phyloP scores from a whole-genome alignment of 2,888 invertebrate species.

The Stratiomys singularior region DNA sequence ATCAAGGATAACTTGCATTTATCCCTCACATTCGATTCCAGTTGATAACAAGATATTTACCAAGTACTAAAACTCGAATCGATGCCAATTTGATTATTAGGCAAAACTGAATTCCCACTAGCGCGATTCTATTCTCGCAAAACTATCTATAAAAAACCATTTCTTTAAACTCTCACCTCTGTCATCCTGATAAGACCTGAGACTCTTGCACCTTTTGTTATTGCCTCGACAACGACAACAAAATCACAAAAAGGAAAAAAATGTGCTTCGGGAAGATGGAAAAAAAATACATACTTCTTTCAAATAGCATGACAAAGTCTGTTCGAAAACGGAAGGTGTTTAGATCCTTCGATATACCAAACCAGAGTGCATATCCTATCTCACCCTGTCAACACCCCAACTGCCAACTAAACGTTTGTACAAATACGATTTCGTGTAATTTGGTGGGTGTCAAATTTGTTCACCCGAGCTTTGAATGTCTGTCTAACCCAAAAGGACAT shows the following conservation, averaged over 20 bases:
- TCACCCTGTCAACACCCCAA: neutral
- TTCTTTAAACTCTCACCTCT: conserved; percentile 38
- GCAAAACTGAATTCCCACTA: conserved; percentile 33
- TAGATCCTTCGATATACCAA: conserved; percentile 1
- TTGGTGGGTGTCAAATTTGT: conserved; percentile 44
- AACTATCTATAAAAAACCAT: conserved; percentile 12
- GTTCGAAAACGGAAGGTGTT: conserved; percentile 34
- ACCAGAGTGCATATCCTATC: neutral
- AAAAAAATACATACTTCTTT: neutral
- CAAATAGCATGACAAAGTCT: conserved; percentile 16
- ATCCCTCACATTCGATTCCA: neutral
- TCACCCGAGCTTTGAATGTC: conserved; percentile 27
- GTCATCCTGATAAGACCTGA: conserved; percentile 8
- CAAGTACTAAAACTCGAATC: neutral
- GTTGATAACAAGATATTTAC: neutral
- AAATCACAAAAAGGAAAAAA: no score
- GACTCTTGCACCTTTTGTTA: neutral
- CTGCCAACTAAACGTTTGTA: conserved; percentile 37
- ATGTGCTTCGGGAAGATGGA: neutral
- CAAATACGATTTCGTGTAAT: conserved; percentile 44
- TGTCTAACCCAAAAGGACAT: conserved; percentile 37
- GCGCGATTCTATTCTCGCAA: neutral
- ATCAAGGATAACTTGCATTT: neutral
- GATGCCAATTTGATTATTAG: conserved; percentile 20
- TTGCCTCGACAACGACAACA: no score